phyloP scores from a whole-genome alignment of 2,797 vertebrate species.

The Stomatorhinus walkeri region DNA sequence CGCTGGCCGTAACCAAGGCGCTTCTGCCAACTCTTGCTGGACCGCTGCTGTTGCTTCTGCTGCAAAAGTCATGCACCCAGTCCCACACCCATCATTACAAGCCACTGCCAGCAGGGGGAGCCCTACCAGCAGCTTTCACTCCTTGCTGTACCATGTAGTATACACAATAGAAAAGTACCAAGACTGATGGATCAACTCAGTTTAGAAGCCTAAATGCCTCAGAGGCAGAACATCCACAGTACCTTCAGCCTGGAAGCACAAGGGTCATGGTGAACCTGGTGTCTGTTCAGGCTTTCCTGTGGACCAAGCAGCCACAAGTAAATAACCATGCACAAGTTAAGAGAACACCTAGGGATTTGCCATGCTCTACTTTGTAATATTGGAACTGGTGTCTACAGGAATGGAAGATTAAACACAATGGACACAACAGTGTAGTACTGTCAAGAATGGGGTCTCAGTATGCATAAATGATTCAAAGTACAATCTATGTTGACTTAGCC shows the following conservation, averaged over 20 bases:
- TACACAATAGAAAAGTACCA: not conserved
- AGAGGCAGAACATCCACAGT: not conserved
- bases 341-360: not conserved
- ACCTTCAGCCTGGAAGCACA: slow-evolving; percentile 44
- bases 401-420: not conserved
- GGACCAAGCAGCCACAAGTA: not conserved
- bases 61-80: slow-evolving; percentile 13
- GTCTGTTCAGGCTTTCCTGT: slow-evolving; percentile 67
- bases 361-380: not conserved
- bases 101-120: not conserved
- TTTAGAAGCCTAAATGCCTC: not conserved
- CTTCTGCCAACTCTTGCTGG: slow-evolving; percentile 62
- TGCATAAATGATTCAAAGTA: not conserved
- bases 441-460: not conserved
- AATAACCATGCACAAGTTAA: no score
- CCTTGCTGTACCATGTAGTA: not conserved
- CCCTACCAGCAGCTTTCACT: not conserved
- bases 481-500: not conserved
- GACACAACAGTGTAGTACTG: not conserved
- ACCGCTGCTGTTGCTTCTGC: slow-evolving; percentile 41
- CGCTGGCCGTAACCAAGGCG: slow-evolving; percentile 46
- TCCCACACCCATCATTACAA: not conserved
- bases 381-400: not conserved
- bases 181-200: not conserved
- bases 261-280: slow-evolving; percentile 60